Evolutionary conservation across 2,113 vertebrate genomes (phyloP), one percentile per base, ranked within the genome.

Genomic region (Lophura nycthemera): DNA sequence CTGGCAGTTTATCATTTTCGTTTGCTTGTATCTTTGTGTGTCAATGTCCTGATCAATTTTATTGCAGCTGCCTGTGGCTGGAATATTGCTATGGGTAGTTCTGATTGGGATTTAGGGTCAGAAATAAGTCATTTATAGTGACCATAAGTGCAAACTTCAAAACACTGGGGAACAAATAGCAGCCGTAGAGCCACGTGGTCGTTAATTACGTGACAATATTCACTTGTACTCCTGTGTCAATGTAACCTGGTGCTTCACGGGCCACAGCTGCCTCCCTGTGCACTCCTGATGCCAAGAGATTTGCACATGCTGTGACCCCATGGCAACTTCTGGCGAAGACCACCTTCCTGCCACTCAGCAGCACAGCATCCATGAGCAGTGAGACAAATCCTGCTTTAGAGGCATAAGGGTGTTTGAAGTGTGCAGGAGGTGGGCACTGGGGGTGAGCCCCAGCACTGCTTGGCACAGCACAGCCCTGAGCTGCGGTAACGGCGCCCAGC

Each of bases 41-140:
- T 89, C 89, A 81, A 30, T 74, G 47, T 21, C 78, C 89, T 75
- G 87, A 91, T 89, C 74, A 72, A 85, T 91, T 89, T 89, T 92
- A 91, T 56, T 78, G 65, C 47, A 78, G 34, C 65, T 87, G 57
- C 57, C 61, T 79, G 40, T 75, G 74, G 69, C 72, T 61, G 72
- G 65, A 67, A 9, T 67, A 6, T 78, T 82, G 47, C 84, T 75
- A 57, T 47, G 40, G 66, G 70, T n/a, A 29, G 21, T 30, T 67
- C 77, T 64, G 52, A 52, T 52, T 60, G 74, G 34, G 84, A 70
- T 57, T 50, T 57, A 57, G 84, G 86, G 78, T 78, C 50, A 61
- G 59, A 43, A 86, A 36, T 60, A 63, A 84, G 57, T 78, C 5
- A 89, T 89, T 92, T 66, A 4, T 57, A 69, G 78, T 65, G 78